Percentiles rank a stretch among this genome's conserved stretches.
phyloP scores from a whole-genome alignment of 2,797 vertebrate species.

The Rhynchonycteris naso region DNA sequence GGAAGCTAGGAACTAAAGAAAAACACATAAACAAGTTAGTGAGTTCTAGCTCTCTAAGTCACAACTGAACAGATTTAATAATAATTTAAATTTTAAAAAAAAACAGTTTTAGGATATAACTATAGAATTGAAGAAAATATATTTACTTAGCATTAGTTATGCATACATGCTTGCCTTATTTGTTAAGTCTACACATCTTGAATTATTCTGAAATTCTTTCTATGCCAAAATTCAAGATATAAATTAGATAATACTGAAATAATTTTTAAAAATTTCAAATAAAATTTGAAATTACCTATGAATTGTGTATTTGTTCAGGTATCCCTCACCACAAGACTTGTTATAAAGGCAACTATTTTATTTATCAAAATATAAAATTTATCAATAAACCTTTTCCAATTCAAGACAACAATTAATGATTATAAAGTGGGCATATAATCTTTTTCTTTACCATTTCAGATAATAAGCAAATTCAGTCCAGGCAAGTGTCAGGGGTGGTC shows the following conservation, averaged over 20 bases:
- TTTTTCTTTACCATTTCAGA: slow-evolving; percentile 42
- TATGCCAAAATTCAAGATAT: slow-evolving; percentile 4
- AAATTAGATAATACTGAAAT: slow-evolving; percentile 4
- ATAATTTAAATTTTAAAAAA: not conserved
- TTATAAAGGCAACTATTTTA: not conserved
- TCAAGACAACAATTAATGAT: slow-evolving; percentile 6
- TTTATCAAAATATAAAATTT: slow-evolving; percentile 37
- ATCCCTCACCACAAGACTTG: not conserved
- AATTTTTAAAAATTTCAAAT: not conserved
- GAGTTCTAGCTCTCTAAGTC: not conserved
- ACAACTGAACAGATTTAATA: not conserved
- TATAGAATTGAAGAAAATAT: not conserved
- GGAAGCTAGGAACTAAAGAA: not conserved
- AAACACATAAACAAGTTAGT: not conserved
- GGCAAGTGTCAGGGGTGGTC: rapidly evolving
- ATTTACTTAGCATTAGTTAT: not conserved
- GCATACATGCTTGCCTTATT: not conserved
- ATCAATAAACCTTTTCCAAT: not conserved
- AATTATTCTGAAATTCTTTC: slow-evolving; percentile 5
- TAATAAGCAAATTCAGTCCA: slow-evolving; percentile 2
- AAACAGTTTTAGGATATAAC: slow-evolving; percentile 3
- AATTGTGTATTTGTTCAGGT: not conserved
- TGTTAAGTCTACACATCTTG: not conserved
- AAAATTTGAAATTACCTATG: slow-evolving; percentile 24
- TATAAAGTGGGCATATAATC: not conserved